Percentiles rank a stretch among this genome's conserved stretches.
Conservation (phyloP, 2,797 vertebrate genomes). For the Ibycter americanus region DNA sequence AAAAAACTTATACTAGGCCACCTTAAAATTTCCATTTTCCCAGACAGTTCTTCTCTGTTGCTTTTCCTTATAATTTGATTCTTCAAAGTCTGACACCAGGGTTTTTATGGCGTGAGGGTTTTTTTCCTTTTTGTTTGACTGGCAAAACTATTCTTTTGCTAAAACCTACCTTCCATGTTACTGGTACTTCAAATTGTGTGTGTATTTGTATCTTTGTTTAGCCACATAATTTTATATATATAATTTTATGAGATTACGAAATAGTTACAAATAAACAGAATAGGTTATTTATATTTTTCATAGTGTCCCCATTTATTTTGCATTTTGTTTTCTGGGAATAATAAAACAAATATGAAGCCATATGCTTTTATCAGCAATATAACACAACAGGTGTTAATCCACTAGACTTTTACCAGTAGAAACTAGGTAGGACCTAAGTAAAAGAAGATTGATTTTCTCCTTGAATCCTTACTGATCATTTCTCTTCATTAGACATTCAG, state of each 20-base stretch:
- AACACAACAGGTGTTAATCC: not conserved
- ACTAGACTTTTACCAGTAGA: not conserved
- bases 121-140: not conserved
- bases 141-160: not conserved
- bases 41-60: not conserved
- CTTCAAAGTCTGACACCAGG: not conserved
- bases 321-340: not conserved
- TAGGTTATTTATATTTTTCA: not conserved
- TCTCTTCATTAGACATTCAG: slow-evolving; percentile 29
- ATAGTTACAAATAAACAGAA: not conserved
- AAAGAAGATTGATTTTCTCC: slow-evolving; percentile 13
- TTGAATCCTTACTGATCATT: not conserved
- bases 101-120: not conserved
- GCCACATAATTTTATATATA: not conserved
- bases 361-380: not conserved
- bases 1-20: not conserved
- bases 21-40: not conserved
- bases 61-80: not conserved
- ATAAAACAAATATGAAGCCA: not conserved
- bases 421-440: not conserved
- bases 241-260: not conserved
- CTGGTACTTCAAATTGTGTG: not conserved
- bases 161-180: not conserved
- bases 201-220: not conserved
- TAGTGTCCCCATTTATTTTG: not conserved